phyloP scores from a whole-genome alignment of 1,140 invertebrate genomes.

The Atta colombica region DNA sequence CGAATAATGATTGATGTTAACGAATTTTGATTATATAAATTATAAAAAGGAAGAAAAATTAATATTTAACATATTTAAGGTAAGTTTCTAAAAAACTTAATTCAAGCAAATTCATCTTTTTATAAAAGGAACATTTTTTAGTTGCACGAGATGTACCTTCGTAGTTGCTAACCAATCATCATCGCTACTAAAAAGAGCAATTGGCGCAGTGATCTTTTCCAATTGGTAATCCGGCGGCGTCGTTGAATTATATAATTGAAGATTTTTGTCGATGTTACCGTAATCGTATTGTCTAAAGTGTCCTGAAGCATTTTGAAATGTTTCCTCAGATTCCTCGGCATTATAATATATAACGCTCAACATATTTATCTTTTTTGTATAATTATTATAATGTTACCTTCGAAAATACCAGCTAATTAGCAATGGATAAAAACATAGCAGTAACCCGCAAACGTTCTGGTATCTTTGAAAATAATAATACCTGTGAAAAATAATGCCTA shows the following conservation, averaged over 20 bases:
- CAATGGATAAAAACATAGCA: no score
- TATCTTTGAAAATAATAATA: no score
- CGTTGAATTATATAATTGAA: slow-evolving; percentile 81
- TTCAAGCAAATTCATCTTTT: slow-evolving; percentile 7
- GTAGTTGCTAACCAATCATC: slow-evolving; percentile 89
- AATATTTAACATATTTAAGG: neutral
- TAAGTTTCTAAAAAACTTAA: neutral
- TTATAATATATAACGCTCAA: neutral
- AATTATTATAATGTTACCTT: slow-evolving; percentile 67
- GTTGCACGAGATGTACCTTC: slow-evolving; percentile 77
- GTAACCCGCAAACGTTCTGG: no score
- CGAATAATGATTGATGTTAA: slow-evolving; percentile 28
- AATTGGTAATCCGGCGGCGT: slow-evolving; percentile 89
- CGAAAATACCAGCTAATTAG: no score
- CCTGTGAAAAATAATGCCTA: no score
- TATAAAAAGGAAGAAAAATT: neutral
- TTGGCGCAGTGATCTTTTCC: slow-evolving; percentile 88
- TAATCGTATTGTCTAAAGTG: slow-evolving; percentile 85
- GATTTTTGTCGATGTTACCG: slow-evolving; percentile 83
- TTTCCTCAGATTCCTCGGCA: neutral
- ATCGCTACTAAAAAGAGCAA: slow-evolving; percentile 89
- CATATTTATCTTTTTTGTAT: neutral
- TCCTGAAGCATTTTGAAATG: slow-evolving; percentile 69
- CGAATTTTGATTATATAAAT: slow-evolving; percentile 18
- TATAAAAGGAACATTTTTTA: neutral